Conservation (phyloP, 1,140 invertebrate genomes). For the Drosophila ambigua region DNA sequence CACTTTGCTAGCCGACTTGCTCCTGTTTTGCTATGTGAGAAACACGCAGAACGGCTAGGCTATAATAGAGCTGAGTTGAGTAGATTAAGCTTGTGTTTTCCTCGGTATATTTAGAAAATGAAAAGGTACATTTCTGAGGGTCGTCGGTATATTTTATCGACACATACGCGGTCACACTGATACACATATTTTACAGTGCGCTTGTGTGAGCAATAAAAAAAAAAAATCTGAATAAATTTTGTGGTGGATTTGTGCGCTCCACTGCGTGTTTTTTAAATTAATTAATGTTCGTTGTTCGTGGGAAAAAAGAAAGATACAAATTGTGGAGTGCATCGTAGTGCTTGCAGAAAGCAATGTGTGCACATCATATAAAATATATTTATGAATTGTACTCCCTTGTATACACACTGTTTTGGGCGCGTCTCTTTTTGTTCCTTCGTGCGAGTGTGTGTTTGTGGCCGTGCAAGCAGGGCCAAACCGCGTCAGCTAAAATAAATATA, state of each 20-base stretch:
- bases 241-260: not conserved
- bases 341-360: constrained; percentile 1
- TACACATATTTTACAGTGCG: no score
- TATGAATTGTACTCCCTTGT: constrained; percentile 9
- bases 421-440: constrained; percentile 48
- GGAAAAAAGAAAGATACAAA: constrained; percentile 8
- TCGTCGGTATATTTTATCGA: no score
- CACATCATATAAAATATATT: not conserved
- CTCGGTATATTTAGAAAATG: no score
- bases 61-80: no score
- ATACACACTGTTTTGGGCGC: constrained; percentile 43
- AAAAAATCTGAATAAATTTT: constrained; percentile 20
- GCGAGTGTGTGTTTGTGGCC: constrained; percentile 44
- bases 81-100: no score
- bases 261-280: constrained; percentile 20
- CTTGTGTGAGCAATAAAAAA: no score
- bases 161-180: no score
- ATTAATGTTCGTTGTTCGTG: constrained; percentile 50
- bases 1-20: no score
- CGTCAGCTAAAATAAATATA: constrained; percentile 6
- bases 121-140: no score
- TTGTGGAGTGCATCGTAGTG: not conserved
- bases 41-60: no score
- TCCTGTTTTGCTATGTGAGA: no score
- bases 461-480: constrained; percentile 7